phyloP scores from a whole-genome alignment of 2,797 vertebrate species.

The Takifugu ocellatus region DNA sequence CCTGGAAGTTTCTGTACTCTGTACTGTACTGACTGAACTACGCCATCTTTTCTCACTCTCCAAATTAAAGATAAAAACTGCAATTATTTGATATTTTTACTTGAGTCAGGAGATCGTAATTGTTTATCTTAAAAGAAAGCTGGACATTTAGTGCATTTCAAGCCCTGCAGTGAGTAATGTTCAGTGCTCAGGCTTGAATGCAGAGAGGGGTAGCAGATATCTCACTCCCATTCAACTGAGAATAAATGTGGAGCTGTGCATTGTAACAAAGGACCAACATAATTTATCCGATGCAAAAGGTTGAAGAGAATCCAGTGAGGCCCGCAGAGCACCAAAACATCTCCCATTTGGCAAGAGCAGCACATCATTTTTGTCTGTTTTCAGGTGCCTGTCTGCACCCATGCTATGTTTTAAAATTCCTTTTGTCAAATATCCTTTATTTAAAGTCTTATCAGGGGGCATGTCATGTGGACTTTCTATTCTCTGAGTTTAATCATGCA shows the following conservation, averaged over 20 bases:
- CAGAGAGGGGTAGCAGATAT: slow-evolving; percentile 33
- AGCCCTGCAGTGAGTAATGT: slow-evolving; percentile 34
- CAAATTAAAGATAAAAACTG: no score
- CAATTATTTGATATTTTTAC: neutral
- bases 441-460: no score
- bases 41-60: no score
- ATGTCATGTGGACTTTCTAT: no score
- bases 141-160: slow-evolving; percentile 46
- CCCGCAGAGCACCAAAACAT: slow-evolving; percentile 16
- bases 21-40: neutral
- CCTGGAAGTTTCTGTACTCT: neutral
- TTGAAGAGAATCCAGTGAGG: slow-evolving; percentile 19
- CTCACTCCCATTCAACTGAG: slow-evolving; percentile 34
- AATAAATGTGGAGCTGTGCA: slow-evolving; percentile 35
- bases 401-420: no score
- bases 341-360: slow-evolving; percentile 15
- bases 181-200: slow-evolving; percentile 25
- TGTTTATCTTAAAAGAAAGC: slow-evolving; percentile 21
- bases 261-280: slow-evolving; percentile 25
- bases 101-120: no score
- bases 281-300: slow-evolving; percentile 46
- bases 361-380: slow-evolving; percentile 1
- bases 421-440: no score
- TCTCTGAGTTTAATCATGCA: no score
- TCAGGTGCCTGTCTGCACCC: slow-evolving; percentile 1